A percentile compares a stretch with the other conserved stretches of the same genome.
These are phyloP conservation scores for Chrysoperla carnea DNA, from an alignment of 1,140 invertebrate species.

Conservation along the genomic window DNA sequence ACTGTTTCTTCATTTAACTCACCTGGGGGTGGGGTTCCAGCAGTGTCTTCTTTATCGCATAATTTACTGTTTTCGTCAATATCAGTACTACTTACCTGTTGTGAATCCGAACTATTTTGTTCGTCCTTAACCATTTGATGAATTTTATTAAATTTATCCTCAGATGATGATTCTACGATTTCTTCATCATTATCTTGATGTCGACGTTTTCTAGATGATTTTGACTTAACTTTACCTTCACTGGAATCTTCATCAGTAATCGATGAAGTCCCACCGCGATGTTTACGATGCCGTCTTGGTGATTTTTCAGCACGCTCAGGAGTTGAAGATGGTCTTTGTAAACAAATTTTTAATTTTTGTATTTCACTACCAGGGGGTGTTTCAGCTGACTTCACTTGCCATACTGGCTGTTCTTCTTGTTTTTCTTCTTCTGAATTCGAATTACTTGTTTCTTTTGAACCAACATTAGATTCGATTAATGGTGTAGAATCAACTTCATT, in stretches of 20 bases:
- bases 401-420: constrained; percentile 5
- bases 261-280: constrained; percentile 7
- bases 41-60: constrained; percentile 7
- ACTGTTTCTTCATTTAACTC: constrained; percentile 19
- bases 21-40: constrained; percentile 15
- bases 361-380: constrained; percentile 5
- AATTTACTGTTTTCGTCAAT: constrained; percentile 2
- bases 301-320: constrained; percentile 8
- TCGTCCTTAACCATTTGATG: no score
- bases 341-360: constrained; percentile 11
- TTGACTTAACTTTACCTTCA: no score
- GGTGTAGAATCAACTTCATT: background rate
- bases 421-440: constrained; percentile 5
- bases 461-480: background rate
- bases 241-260: constrained; percentile 6
- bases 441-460: background rate
- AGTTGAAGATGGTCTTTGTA: constrained; percentile 7
- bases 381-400: constrained; percentile 7
- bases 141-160: no score
- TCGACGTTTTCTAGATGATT: no score
- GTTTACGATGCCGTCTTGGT: constrained; percentile 4
- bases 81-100: no score
- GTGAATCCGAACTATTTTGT: no score
- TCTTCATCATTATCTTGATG: no score
- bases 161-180: no score